Conservation (phyloP, 1,140 invertebrate species). For the Pseudomyrmex gracilis region DNA sequence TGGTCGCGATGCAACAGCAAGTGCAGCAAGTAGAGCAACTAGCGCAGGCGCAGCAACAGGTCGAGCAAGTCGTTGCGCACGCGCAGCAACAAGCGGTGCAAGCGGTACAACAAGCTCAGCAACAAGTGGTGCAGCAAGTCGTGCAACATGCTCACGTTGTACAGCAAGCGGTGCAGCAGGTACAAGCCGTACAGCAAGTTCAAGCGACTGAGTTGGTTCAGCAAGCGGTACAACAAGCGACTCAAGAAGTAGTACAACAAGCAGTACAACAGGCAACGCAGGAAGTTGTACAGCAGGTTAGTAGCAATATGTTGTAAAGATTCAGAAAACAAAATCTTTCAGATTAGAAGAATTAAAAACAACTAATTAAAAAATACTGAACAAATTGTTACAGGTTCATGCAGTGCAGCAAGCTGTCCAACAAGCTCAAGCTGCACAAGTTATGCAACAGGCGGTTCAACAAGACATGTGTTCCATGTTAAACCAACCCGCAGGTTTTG, state of each 20-base stretch:
- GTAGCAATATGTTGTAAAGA: constrained; percentile 66
- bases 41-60: constrained; percentile 83
- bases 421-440: constrained; percentile 84
- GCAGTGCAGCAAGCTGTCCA: constrained; percentile 88
- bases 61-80: constrained; percentile 83
- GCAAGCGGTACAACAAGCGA: constrained; percentile 86
- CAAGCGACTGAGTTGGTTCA: constrained; percentile 84
- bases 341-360: not conserved
- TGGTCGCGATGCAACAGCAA: constrained; percentile 81
- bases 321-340: too few species aligned
- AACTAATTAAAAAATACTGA: not conserved
- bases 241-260: constrained; percentile 87
- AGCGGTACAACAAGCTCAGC: constrained; percentile 83
- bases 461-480: constrained; percentile 84
- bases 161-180: constrained; percentile 84
- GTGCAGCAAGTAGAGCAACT: constrained; percentile 84
- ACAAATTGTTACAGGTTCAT: constrained; percentile 79
- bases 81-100: constrained; percentile 82
- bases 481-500: constrained; percentile 82
- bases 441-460: constrained; percentile 84
- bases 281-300: constrained; percentile 84
- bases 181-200: constrained; percentile 81
- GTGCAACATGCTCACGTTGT: constrained; percentile 84
- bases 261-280: constrained; percentile 85
- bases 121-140: constrained; percentile 83